Base-by-base conservation (phyloP, 2,888 invertebrate species). In the Platycheirus rosarum region DNA sequence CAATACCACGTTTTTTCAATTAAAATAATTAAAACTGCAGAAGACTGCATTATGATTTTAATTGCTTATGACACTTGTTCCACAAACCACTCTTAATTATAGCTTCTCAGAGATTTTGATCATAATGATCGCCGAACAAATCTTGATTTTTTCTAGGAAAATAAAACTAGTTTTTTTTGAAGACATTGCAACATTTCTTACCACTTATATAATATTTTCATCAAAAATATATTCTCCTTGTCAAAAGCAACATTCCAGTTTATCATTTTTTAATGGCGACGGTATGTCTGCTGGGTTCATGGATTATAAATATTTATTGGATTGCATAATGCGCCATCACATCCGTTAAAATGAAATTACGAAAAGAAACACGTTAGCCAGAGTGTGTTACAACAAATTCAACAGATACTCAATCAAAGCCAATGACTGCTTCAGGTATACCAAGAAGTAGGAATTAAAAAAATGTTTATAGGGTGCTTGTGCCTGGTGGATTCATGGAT, bases 291-390 rank as follows among this genome's bases (percentile, higher is more conserved):
- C 46, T 37, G 3, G 53, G 26, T 75, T 51, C 48, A 18, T 35
- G 48, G 37, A 42, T 65, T 11, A 70, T 77, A 65, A 70, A 77
- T 77, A 77, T 70, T 77, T 65, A 77, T 77, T 40, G 18, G 55
- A 37, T 77, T 77, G 51, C 77, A 65, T 57, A 77, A 65, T 35
- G 32, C 57, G 14, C 57, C n/a, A 49, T 26, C 55, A 66, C 44
- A 66, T 70, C 65, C 57, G 51, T 49, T 65, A 49, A 14, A 35
- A 26, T 6, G 6, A 51, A 42, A 42, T 18, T 55, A 37, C 42
- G 13, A 57, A 18, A 23, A 62, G 2, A 35, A 55, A 37, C 9
- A 35, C n/a, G 11, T 11, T 35, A 35, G 35, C 9, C 9, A n/a
- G n/a, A n/a, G 35, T n/a, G 35, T n/a, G 37, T 32, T 2, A 18